Evolutionary conservation across 2,888 invertebrate species (phyloP).

Genomic region (Dusona sp.): DNA sequence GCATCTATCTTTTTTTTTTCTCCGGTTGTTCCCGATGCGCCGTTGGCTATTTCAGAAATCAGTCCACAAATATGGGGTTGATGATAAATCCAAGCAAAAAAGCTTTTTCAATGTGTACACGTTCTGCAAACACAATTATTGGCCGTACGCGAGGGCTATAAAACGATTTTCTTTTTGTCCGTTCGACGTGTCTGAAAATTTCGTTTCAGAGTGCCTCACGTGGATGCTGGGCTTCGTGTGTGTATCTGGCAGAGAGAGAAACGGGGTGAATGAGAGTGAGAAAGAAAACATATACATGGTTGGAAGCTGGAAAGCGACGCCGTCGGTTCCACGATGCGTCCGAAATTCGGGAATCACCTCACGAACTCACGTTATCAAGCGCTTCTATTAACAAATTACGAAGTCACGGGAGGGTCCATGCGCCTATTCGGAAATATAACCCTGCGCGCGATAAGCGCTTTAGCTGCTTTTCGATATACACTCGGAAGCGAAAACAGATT

Average conservation of each 20-base stretch:
- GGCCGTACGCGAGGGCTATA: neutral
- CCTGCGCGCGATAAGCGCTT: conserved; percentile 52
- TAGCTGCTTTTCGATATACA: conserved; percentile 29
- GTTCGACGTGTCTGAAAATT: conserved; percentile 37
- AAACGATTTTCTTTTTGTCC: conserved; percentile 49
- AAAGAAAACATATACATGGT: neutral
- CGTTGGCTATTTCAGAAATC: conserved; percentile 2
- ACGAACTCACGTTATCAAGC: conserved; percentile 70
- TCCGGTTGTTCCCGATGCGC: neutral
- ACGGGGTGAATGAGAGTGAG: neutral
- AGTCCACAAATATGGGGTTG: conserved; percentile 7
- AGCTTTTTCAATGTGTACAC: conserved; percentile 25
- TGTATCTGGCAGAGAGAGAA: neutral
- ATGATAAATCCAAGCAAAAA: conserved; percentile 18
- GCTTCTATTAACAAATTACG: conserved; percentile 72
- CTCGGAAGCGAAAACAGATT: conserved; percentile 36
- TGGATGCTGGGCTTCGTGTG: neutral
- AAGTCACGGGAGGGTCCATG: conserved; percentile 50
- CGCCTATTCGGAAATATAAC: conserved; percentile 35
- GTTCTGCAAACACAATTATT: conserved; percentile 37
- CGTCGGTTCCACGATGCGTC: conserved; percentile 15
- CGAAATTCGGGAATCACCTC: conserved; percentile 70
- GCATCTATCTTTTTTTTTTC: neutral
- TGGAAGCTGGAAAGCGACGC: neutral
- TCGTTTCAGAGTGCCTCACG: conserved; percentile 8